Base-by-base conservation (phyloP, 2,797 vertebrate species). In the Benthosema pterotum region DNA sequence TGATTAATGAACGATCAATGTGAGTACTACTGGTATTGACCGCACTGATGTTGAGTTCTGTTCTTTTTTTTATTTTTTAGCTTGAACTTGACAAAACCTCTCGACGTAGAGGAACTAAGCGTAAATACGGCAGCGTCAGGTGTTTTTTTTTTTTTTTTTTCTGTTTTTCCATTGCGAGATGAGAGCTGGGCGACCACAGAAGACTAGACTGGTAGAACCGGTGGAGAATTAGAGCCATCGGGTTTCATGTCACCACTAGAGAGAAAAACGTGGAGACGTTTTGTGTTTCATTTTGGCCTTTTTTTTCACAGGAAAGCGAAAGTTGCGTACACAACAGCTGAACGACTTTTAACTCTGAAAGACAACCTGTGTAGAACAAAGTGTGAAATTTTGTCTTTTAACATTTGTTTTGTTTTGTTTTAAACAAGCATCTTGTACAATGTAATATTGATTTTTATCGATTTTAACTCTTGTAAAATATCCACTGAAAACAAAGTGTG, bases 401-500 rank as follows among this genome's bases (percentile, higher is more conserved):
- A 38, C 32, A 38, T 55, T 60, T 51, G 38, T 46, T 8, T 71
- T 48, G 1, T 74, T 69, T 78, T 57, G 47, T 17, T 79, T 76
- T 79, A 59, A 69, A 74, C 73, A 28, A 54, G 67, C 74, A 78
- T 88, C 80, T 77, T 81, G 63, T 75, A 79, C 68, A 79, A 77
- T 87, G 79, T 86, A 57, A 69, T 80, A 82, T 80, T 85, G 61
- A 74, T 82, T 84, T 81, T 75, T 80, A 77, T 69, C 71, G 57
- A 77, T 77, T 38, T 38, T 72, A 74, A 81, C 69, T 75, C 77
- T n/a, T 87, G 73, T 88, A 89, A 87, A 86, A 83, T 87, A 84
- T 81, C 85, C 78, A 82, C 32, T 87, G 60, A 65, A n/a, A 86
- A 68, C 67, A 71, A 86, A 85, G 81, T 75, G 78, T 90, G 84